Evolutionary conservation across 2,888 invertebrate genomes (phyloP), one percentile per base, ranked within the genome.

Genomic region (Hemithea aestivaria): DNA sequence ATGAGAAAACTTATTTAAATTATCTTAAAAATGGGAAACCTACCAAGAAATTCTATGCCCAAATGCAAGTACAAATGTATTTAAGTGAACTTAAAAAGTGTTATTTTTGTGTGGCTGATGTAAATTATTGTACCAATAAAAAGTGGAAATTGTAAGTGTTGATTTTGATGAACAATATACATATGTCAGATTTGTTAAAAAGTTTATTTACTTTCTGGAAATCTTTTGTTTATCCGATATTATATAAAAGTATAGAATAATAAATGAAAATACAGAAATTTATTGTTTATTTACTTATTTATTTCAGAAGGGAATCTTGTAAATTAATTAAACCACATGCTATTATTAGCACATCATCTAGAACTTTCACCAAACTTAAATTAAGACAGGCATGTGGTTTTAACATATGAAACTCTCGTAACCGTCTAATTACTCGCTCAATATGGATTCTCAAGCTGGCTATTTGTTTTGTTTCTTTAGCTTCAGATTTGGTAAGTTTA

Each of bases 401-500:
- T n/a, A 27, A n/a, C 11, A 27, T 27, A n/a, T 12, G 7, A 8
- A 27, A 27, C 6, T 27, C 27, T n/a, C 27, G 12, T 30, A 30
- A 10, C 2, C 16, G 16, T 5, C 16, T 16, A 4, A 16, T 16
- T 5, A 16, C 16, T 5, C 16, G 16, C 10, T 30, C 29, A 21
- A 30, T 21, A 11, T 30, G 22, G 6, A 30, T 30, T 21, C 29
- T 22, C 9, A 30, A 21, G 10, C 29, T 30, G 7, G 29, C 29
- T 21, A 30, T 30, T 30, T 22, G 10, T 10, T 30, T 30, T 6
- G 29, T 30, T 27, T 11, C 27, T 8, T 12, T 30, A 20, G 29
- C 29, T 10, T 30, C 29, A 21, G 21, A 7, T 30, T 30, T 30
- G 6, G 29, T 6, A n/a, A 28, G 20, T n/a, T 22, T 30, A 21